phyloP scores from a whole-genome alignment of 2,797 vertebrate genomes.

The Coreius guichenoti region DNA sequence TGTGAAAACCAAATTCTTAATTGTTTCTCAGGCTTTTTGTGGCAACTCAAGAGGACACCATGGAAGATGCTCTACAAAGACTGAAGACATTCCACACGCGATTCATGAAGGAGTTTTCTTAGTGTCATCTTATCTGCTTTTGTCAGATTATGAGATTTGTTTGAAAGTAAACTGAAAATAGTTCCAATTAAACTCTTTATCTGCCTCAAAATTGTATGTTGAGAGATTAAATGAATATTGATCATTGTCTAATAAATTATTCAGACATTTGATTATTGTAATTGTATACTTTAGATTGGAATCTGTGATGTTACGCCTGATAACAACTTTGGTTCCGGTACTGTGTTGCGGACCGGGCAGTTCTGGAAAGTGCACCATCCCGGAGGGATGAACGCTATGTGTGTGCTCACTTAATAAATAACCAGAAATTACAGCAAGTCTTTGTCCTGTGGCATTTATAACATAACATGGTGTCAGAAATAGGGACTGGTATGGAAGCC shows the following conservation, averaged over 20 bases:
- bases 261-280: not conserved
- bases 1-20: not conserved
- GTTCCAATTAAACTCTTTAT: not conserved
- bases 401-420: not conserved
- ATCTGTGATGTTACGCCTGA: not conserved
- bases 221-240: not conserved
- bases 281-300: not conserved
- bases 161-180: not conserved
- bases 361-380: not conserved
- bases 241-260: not conserved
- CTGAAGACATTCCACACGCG: constrained; percentile 69
- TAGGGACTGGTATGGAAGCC: too few relatives aligned
- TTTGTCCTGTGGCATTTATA: too few relatives aligned
- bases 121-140: not conserved
- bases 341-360: not conserved
- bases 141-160: constrained; percentile 3
- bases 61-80: constrained; percentile 68
- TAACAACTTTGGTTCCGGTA: not conserved
- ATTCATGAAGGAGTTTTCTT: constrained; percentile 69
- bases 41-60: constrained; percentile 38
- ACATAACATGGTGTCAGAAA: too few relatives aligned
- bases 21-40: constrained; percentile 66
- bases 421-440: not conserved
- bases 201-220: not conserved
- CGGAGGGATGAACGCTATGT: not conserved